Evolutionary conservation across 2,113 vertebrate species (phyloP).

Genomic region (Rhizomys pruinosus): DNA sequence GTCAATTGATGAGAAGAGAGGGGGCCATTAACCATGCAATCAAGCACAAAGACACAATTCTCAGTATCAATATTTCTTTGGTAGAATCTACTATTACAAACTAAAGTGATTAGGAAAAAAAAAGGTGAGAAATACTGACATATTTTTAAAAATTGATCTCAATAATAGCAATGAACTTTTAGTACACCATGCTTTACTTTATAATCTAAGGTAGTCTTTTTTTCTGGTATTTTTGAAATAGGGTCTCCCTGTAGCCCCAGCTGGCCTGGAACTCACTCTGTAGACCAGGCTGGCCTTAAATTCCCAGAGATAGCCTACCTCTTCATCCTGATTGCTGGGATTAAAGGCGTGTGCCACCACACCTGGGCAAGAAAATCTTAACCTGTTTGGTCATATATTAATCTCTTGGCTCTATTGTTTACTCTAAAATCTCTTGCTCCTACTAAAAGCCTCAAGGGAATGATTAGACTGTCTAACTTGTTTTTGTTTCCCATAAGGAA

Average conservation of each 20-base stretch:
- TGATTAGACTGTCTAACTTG: background rate
- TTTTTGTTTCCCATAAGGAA: background rate
- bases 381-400: background rate
- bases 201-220: background rate
- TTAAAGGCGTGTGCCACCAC: no score
- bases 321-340: no score
- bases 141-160: background rate
- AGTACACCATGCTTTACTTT: background rate
- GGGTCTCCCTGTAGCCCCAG: no score
- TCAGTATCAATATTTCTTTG: background rate
- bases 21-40: fast-evolving
- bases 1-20: background rate
- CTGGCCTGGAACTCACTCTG: no score
- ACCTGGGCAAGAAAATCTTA: no score
- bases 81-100: background rate
- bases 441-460: background rate
- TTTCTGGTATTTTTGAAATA: no score
- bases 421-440: background rate
- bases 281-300: no score
- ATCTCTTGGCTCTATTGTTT: background rate
- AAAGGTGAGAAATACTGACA: background rate
- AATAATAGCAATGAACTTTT: background rate
- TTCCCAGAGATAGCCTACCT: no score
- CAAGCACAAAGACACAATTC: fast-evolving
- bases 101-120: background rate